These are phyloP conservation scores for Hypselothyrea guttata DNA, from an alignment of 2,888 invertebrate genomes.

Conservation along the genomic window DNA sequence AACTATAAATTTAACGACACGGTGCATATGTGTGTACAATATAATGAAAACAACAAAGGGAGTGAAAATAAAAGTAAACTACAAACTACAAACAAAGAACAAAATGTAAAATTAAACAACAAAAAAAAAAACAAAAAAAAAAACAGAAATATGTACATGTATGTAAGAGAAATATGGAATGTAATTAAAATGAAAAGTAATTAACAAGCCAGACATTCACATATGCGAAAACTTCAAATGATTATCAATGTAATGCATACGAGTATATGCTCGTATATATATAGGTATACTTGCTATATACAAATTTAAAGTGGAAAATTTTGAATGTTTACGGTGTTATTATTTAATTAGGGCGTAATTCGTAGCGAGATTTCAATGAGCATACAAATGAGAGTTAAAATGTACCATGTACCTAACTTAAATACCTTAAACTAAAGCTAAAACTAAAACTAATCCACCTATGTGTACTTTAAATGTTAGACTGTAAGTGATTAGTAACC, in stretches of 20 bases:
- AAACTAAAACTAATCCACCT: constrained; percentile 23
- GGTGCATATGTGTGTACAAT: constrained; percentile 1
- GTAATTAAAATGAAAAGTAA: constrained; percentile 28
- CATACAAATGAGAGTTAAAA: constrained; percentile 48
- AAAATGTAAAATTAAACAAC: background rate
- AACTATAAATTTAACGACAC: constrained; percentile 8
- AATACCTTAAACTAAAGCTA: constrained; percentile 19
- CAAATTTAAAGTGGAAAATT: constrained; percentile 9
- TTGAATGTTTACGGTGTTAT: constrained; percentile 36
- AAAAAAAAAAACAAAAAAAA: too few species aligned
- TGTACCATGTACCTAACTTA: constrained; percentile 56
- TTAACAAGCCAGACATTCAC: constrained; percentile 5
- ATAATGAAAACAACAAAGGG: constrained; percentile 13
- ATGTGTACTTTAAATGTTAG: constrained; percentile 25
- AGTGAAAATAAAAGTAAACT: constrained; percentile 2
- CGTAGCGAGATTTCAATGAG: constrained; percentile 8
- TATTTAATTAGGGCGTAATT: constrained; percentile 33
- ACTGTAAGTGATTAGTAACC: constrained; percentile 21
- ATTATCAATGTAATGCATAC: constrained; percentile 23
- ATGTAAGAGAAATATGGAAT: constrained; percentile 1
- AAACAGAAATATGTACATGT: too few species aligned
- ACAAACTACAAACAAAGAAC: background rate
- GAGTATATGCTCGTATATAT: too few species aligned
- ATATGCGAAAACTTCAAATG: constrained; percentile 1
- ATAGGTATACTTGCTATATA: constrained; percentile 18